Percentiles rank a stretch among this genome's conserved stretches.
Evolutionary conservation across 2,113 vertebrate species (phyloP).

Genomic region (Burhinus bistriatus): DNA sequence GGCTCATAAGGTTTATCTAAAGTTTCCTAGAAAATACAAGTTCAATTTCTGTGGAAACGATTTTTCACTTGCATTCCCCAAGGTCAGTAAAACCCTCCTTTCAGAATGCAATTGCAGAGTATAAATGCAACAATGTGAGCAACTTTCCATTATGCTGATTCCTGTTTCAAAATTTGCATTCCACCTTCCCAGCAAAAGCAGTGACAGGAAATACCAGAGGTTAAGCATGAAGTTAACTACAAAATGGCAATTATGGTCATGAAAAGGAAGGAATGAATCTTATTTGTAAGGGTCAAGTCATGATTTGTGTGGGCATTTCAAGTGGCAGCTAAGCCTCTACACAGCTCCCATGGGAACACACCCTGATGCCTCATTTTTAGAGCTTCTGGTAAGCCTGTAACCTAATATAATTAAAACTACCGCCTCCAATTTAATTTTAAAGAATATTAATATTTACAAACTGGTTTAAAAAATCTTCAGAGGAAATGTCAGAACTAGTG

Average conservation of each 20-base stretch:
- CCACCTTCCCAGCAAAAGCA: background rate
- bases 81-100: background rate
- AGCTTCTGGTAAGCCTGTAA: background rate
- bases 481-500: background rate
- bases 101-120: background rate
- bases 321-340: background rate
- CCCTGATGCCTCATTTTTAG: background rate
- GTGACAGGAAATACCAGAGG: background rate
- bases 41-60: background rate
- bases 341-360: background rate
- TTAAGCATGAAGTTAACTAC: background rate
- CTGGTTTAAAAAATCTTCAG: background rate
- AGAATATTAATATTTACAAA: constrained; percentile 8
- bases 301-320: background rate
- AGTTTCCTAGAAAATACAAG: background rate
- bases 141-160: background rate
- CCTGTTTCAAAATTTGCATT: background rate
- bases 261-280: background rate
- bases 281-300: background rate
- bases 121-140: background rate
- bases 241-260: background rate
- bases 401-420: background rate
- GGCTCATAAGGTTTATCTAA: background rate
- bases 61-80: background rate
- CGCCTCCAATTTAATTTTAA: background rate